Conservation (phyloP, 1,140 invertebrate species). For the Bombus huntii region DNA sequence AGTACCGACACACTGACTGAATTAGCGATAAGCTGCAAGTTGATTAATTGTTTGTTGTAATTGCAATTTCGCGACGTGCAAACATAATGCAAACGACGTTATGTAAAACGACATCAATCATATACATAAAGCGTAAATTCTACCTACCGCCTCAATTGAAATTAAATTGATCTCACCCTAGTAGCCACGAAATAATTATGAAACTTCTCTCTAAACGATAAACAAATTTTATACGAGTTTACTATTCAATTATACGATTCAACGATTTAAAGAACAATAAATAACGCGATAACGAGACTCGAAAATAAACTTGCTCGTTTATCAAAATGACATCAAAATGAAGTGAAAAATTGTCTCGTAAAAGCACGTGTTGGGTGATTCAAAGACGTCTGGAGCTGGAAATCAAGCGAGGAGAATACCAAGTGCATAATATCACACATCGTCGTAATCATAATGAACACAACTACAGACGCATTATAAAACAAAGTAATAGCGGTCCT, state of each 20-base stretch:
- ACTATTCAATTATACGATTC: not conserved
- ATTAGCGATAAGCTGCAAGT: not conserved
- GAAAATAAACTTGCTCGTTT: not conserved
- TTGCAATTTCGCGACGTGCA: not conserved
- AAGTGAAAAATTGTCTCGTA: not conserved
- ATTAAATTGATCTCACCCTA: not conserved
- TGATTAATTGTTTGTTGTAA: not conserved
- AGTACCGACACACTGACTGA: not conserved
- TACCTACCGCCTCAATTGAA: not conserved
- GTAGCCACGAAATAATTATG: not conserved
- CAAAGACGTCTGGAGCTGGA: not conserved
- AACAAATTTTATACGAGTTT: not conserved
- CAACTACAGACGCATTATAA: conserved; percentile 27
- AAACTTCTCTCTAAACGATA: not conserved
- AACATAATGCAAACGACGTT: not conserved
- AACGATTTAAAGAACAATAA: not conserved
- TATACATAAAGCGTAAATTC: not conserved
- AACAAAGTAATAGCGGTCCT: conserved; percentile 37
- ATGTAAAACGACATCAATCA: not conserved
- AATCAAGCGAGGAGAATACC: not conserved
- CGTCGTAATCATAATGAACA: conserved; percentile 17
- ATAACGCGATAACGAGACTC: no score
- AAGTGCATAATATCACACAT: not conserved
- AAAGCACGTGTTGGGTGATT: not conserved
- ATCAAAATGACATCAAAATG: not conserved